Base-by-base conservation (phyloP, 2,797 vertebrate species). In the Rallus crepitans region DNA sequence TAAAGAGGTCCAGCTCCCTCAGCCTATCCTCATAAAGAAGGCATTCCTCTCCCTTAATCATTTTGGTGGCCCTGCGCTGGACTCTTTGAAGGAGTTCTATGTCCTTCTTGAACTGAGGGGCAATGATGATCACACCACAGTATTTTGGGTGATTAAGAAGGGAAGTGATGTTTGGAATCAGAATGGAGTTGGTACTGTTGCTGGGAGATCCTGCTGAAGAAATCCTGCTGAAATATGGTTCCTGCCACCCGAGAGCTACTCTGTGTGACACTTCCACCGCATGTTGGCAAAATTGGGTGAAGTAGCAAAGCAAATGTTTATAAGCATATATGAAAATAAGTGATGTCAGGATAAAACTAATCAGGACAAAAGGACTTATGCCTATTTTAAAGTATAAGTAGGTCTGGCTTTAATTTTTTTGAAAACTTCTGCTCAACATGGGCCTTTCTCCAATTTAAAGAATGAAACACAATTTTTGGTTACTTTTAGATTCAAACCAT, bases 401-500 rank as follows among this genome's bases (percentile, higher is more conserved):
- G 61, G 59, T 69, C 53, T 92, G 95, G 69, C 47, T 91, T 80
- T 81, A 94, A 93, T 91, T 52, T 91, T 48, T 87, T 63, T 37
- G 16, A 64, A 84, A 63, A 81, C 63, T 91, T 90, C 47, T 81
- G 24, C 64, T 93, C 73, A 75, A 76, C 3, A 0, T 12, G 24
- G 56, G 39, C 18, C 56, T 88, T 94, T 82, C 87, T 88, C 64
- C 73, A 92, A 33, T 82, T 81, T 72, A 89, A 66, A 90, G 42
- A 76, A 82, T 76, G 87, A 95, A 93, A 72, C 39, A 65, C 15
- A 42, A 61, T 50, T 95, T 93, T 90, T 55, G 23, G 88, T 88
- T 95, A 47, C 75, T 93, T 92, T 77, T 70, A 73, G 75, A 92
- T 87, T 73, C 75, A 90, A 95, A 93, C 60, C 83, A 87, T 93